Base-by-base conservation (phyloP, 2,113 vertebrate species). In the Serilophus lunatus region DNA sequence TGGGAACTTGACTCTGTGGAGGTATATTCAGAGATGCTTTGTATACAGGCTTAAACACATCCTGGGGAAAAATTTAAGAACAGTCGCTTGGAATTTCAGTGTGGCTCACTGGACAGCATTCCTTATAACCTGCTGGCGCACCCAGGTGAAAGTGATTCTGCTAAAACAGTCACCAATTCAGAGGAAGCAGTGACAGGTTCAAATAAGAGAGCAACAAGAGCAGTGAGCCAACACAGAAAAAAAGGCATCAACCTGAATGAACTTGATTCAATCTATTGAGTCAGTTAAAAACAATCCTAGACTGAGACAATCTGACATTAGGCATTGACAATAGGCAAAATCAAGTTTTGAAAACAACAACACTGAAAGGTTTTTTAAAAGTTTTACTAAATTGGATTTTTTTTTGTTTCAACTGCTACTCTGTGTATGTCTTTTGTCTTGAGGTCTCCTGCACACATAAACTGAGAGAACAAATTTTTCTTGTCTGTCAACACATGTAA, bases 321-420 rank as follows among this genome's bases (percentile, higher is more conserved):
- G 59, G 69, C 35, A n/a, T 5, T 72, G 9, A 60, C 17, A 80
- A 9, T 2, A 1, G 72, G 51, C 0, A 4, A 87, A 70, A 64
- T 14, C 1, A 47, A 14, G 29, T 40, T 49, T 24, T 45, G 19
- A 60, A 75, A 56, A 33, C 5, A 50, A 64, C 2, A 72, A 54
- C 65, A 31, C 6, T 9, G 2, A 22, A 53, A 3, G 4, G 8
- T 50, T n/a, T 50, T 10, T 3, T 26, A 31, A 22, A 6, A 1
- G 9, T 70, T 90, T 54, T 28, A 64, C 33, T 1, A 1, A 19
- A 47, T 16, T 56, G 24, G 3, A 12, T 10, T 15, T 20, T 42
- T 69, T 42, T 69, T 60, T 38, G 11, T 69, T 86, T 26, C 7
- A 4, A 25, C 33, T 56, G 7, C 31, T 9, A 15, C n/a, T 38